A percentile compares a stretch with the other conserved stretches of the same genome.
phyloP scores from a whole-genome alignment of 92 coral and sea anemone species.

The Heteractis magnifica region DNA sequence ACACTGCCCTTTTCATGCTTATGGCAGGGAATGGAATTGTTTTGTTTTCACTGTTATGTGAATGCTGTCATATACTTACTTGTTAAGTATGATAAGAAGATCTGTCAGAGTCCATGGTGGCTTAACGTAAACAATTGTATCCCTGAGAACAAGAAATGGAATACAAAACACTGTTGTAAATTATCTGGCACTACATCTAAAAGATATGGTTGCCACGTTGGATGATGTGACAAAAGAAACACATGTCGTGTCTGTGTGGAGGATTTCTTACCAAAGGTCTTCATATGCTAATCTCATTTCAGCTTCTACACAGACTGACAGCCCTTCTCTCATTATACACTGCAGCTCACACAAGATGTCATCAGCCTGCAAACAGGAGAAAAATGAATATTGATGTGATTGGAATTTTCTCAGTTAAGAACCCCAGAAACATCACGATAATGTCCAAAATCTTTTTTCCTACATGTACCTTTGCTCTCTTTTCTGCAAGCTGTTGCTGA shows the following conservation, averaged over 20 bases:
- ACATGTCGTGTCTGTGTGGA: neutral
- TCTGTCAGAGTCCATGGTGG: slow-evolving; percentile 97
- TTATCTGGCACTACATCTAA: neutral
- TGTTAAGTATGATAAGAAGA: slow-evolving; percentile 76
- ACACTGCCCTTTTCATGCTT: slow-evolving; percentile 16
- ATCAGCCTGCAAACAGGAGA: slow-evolving; percentile 71
- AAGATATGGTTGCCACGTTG: too few species aligned
- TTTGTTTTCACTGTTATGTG: neutral
- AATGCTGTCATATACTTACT: slow-evolving; percentile 55
- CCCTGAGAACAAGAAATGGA: slow-evolving; percentile 47
- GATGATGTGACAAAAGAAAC: neutral
- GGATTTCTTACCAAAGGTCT: slow-evolving; percentile 75
- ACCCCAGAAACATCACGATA: too few species aligned
- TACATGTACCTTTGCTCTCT: slow-evolving; percentile 92
- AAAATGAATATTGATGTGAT: neutral
- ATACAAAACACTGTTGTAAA: neutral
- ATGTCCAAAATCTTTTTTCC: neutral
- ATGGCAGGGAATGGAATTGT: neutral
- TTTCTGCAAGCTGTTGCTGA: slow-evolving; percentile 83
- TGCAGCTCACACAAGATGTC: slow-evolving; percentile 92
- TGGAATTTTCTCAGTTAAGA: neutral
- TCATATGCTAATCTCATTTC: slow-evolving; percentile 98
- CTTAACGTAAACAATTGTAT: slow-evolving; percentile 71
- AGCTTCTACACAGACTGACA: slow-evolving; percentile 85
- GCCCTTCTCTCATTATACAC: slow-evolving; percentile 90